phyloP scores from a whole-genome alignment of 2,888 invertebrate genomes.

The Perizoma flavofasciatum region DNA sequence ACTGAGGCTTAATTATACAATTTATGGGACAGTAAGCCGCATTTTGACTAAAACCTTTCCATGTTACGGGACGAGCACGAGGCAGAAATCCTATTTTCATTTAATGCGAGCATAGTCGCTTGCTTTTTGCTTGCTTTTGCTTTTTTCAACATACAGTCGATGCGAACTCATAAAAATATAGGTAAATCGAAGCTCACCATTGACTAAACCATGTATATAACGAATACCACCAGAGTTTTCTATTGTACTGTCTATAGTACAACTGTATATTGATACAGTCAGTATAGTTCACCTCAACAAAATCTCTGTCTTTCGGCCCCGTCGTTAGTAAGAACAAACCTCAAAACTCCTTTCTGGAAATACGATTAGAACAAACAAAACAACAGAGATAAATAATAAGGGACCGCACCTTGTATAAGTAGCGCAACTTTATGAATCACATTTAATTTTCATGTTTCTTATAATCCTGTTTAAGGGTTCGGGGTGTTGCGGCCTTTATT shows the following conservation, averaged over 20 bases:
- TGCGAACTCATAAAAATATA: too few species aligned
- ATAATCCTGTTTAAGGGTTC: constrained; percentile 32
- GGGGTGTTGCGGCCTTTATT: constrained; percentile 19
- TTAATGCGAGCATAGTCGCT: too few species aligned
- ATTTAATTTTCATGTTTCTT: constrained; percentile 53
- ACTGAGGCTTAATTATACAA: constrained; percentile 37
- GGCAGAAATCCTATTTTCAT: too few species aligned
- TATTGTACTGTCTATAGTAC: too few species aligned
- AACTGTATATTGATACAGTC: too few species aligned
- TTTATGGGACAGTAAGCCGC: constrained; percentile 28
- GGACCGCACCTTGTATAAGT: constrained; percentile 42
- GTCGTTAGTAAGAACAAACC: background rate
- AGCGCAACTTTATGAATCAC: constrained; percentile 52
- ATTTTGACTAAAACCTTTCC: constrained; percentile 21
- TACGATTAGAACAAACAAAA: constrained; percentile 53
- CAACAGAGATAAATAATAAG: constrained; percentile 50
- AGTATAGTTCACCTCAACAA: too few species aligned
- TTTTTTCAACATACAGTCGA: too few species aligned
- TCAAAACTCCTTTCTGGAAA: constrained; percentile 37
- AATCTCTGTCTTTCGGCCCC: background rate
- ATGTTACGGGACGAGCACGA: constrained; percentile 1
- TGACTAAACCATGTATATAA: too few species aligned
- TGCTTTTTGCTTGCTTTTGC: too few species aligned
- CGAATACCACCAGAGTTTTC: too few species aligned
- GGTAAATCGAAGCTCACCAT: too few species aligned